Evolutionary conservation across 2,888 invertebrate genomes (phyloP), one percentile per base, ranked within the genome.

Genomic region (Magallana nippona): DNA sequence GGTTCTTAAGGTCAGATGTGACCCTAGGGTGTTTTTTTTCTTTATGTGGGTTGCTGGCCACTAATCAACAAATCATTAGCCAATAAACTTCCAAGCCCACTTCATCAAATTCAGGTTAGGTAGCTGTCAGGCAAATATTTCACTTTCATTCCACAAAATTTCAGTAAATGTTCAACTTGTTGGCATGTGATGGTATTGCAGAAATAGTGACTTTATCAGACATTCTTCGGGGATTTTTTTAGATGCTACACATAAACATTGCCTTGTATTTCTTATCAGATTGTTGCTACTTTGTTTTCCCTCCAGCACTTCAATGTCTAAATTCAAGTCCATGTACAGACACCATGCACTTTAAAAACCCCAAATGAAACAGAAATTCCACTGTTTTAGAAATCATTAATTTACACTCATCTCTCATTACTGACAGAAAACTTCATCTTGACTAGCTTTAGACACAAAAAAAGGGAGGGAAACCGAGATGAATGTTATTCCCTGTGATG

Each of bases 31-130:
- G 22, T 44, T 44, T 44, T 71, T 71, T 71, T 27, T 71, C 27
- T 71, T 32, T 27, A 27, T 27, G 71, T 71, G 71, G 71, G 71
- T 71, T 15, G 15, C 71, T 71, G 71, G 71, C 71, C 71, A 71
- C 32, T 22, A 71, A 71, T 71, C 71, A 71, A 71, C 71, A 71
- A 71, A 71, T 71, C 71, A 71, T 71, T 71, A 71, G 71, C 71
- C 71, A 71, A 71, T 71, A 32, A 71, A 71, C 71, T 27, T 71
- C 71, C 71, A 22, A 27, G 22, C 71, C 71, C 71, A 71, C 71
- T 71, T 71, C 71, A 71, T 71, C 71, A 71, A 71, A 71, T 27
- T 22, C 32, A 71, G 71, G 32, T 22, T 15, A 71, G 71, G 32
- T 71, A 71, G 71, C 71, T 71, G 71, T 71, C 63, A 71, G 63